Evolutionary conservation across 2,113 vertebrate species (phyloP).

Genomic region (Cisticola juncidis): DNA sequence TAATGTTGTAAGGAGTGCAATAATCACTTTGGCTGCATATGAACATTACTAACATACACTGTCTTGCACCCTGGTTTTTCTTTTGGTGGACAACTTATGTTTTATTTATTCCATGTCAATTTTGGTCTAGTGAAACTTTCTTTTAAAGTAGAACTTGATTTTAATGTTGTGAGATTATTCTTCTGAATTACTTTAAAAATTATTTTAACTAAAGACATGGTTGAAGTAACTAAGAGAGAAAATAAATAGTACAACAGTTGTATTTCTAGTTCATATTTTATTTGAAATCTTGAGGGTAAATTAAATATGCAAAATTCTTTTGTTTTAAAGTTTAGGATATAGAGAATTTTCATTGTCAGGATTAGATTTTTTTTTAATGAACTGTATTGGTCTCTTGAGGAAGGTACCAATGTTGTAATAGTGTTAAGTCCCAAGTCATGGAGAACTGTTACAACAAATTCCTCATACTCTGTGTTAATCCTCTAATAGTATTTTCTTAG

Average conservation of each 20-base stretch:
- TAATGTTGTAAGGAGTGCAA: neutral
- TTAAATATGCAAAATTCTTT: neutral
- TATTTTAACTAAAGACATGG: rapidly evolving
- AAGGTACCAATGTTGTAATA: neutral
- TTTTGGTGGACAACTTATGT: neutral
- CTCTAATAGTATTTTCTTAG: neutral
- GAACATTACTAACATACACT: neutral
- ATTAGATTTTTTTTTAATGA: neutral
- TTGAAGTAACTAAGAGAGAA: neutral
- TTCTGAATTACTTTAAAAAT: neutral
- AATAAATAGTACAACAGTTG: neutral
- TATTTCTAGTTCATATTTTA: neutral
- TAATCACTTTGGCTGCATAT: neutral
- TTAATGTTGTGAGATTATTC: neutral
- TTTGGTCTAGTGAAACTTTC: neutral
- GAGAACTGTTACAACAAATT: rapidly evolving
- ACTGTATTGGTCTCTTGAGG: neutral
- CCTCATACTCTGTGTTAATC: neutral
- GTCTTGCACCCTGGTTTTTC: neutral
- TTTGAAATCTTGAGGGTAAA: neutral
- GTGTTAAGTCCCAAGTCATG: neutral
- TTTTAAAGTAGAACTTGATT: neutral
- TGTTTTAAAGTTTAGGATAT: neutral
- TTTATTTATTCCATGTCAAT: neutral
- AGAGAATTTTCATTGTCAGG: neutral